Conservation (phyloP, 2,797 vertebrate species). For the Alosa sapidissima region DNA sequence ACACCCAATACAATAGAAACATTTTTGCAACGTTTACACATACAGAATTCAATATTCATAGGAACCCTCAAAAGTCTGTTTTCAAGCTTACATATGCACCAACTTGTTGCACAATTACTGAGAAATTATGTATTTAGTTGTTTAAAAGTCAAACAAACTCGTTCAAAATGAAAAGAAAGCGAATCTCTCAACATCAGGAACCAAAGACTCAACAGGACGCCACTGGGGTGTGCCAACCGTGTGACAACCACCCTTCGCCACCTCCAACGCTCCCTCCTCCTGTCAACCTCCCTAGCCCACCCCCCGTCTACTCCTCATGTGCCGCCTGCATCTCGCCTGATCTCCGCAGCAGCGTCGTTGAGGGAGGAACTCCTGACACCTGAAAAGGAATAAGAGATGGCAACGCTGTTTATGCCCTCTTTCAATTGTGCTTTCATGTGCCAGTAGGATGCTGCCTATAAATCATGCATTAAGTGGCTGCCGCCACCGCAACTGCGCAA, state of each 20-base stretch:
- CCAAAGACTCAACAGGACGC: neutral
- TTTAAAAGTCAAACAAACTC: constrained; percentile 17
- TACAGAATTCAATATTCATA: constrained; percentile 41
- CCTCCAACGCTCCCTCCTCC: neutral
- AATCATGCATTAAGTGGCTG: constrained; percentile 24
- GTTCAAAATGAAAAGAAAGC: constrained; percentile 7
- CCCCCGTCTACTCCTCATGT: neutral
- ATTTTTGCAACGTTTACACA: constrained; percentile 53
- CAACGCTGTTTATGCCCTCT: neutral
- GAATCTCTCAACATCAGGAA: constrained; percentile 10
- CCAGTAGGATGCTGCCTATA: constrained; percentile 13
- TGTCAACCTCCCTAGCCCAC: neutral
- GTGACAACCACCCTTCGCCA: neutral
- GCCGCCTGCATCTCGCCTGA: neutral
- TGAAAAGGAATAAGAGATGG: constrained; percentile 24
- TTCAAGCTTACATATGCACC: constrained; percentile 27
- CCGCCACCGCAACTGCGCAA: neutral
- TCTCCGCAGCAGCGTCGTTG: neutral
- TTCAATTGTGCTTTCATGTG: constrained; percentile 19
- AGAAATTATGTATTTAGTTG: constrained; percentile 14
- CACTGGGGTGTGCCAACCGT: neutral
- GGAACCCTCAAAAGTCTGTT: constrained; percentile 33
- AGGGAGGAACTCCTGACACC: constrained; percentile 22
- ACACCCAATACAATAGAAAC: constrained; percentile 54
- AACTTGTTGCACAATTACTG: constrained; percentile 1